Conservation (phyloP, 2,797 vertebrate species). For the Microchirus variegatus region DNA sequence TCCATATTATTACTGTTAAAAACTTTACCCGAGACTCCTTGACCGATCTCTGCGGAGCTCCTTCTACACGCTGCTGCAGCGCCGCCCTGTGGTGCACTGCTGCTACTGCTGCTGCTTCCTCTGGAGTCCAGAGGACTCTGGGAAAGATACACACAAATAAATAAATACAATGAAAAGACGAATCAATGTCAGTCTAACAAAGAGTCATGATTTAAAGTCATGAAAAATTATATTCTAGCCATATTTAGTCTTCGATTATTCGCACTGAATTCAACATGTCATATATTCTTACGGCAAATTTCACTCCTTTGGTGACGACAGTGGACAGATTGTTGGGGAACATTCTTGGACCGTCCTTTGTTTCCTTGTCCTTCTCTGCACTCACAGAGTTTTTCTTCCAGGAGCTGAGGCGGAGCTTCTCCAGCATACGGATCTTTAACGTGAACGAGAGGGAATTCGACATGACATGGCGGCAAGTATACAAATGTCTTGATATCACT, state of each 20-base stretch:
- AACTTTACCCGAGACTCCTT: slow-evolving; percentile 73
- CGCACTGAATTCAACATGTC: no score
- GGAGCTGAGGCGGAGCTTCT: slow-evolving; percentile 87
- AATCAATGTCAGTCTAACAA: no score
- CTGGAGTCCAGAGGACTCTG: slow-evolving; percentile 80
- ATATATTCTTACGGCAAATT: slow-evolving; percentile 77
- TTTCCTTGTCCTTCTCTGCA: slow-evolving; percentile 59
- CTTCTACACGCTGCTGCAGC: slow-evolving; percentile 57
- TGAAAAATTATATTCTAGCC: not conserved
- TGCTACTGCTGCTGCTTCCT: slow-evolving; percentile 47
- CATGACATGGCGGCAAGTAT: not conserved
- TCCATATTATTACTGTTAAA: no score
- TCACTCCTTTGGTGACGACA: slow-evolving; percentile 65
- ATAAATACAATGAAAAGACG: no score
- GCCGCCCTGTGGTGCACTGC: slow-evolving; percentile 57
- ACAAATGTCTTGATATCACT: no score
- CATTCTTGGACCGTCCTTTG: slow-evolving; percentile 22
- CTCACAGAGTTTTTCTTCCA: slow-evolving; percentile 80
- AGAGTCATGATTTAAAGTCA: not conserved
- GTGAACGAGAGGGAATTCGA: not conserved
- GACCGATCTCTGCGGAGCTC: slow-evolving; percentile 53
- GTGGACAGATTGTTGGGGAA: slow-evolving; percentile 39
- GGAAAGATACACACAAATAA: slow-evolving; percentile 16
- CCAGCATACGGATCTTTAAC: slow-evolving; percentile 83
- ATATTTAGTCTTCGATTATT: no score